Percentiles rank a stretch among this genome's conserved stretches.
These are phyloP conservation scores for Mythimna albipuncta DNA, from an alignment of 2,888 invertebrate species.

Conservation along the genomic window DNA sequence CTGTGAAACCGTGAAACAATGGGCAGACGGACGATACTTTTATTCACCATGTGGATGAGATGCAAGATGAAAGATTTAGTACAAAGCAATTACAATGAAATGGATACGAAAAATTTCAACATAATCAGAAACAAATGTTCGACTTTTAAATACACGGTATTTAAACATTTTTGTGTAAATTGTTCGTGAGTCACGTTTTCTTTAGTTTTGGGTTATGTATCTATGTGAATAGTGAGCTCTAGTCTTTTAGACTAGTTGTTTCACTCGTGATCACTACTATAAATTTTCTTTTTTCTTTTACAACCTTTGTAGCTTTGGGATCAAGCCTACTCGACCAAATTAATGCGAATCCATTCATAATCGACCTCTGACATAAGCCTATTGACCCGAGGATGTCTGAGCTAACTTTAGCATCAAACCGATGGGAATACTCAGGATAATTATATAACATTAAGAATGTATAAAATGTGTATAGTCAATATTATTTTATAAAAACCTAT, in stretches of 20 bases:
- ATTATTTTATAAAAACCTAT: too few species aligned
- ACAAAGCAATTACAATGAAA: slow-evolving; percentile 60
- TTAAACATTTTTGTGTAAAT: slow-evolving; percentile 28
- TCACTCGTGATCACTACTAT: background rate
- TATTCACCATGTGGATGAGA: slow-evolving; percentile 74
- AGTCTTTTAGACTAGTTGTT: background rate
- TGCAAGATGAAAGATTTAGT: slow-evolving; percentile 59
- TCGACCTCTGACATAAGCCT: slow-evolving; percentile 50
- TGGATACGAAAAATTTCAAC: slow-evolving; percentile 37
- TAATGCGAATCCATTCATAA: slow-evolving; percentile 32
- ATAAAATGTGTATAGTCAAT: slow-evolving; percentile 3
- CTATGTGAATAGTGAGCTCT: background rate
- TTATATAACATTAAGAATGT: slow-evolving; percentile 22
- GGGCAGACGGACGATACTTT: slow-evolving; percentile 70
- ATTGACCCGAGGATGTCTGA: slow-evolving; percentile 45
- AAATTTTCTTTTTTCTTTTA: background rate
- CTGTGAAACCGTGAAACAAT: slow-evolving; percentile 82
- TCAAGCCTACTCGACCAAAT: slow-evolving; percentile 36
- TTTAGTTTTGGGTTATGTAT: slow-evolving; percentile 9
- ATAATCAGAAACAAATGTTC: slow-evolving; percentile 61
- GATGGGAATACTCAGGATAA: slow-evolving; percentile 25
- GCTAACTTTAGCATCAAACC: slow-evolving; percentile 48
- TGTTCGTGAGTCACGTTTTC: slow-evolving; percentile 40
- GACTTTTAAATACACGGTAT: slow-evolving; percentile 23
- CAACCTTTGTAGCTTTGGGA: slow-evolving; percentile 16